These are phyloP conservation scores for Proteles cristata DNA, from an alignment of 2,113 vertebrate species.

Conservation along the genomic window DNA sequence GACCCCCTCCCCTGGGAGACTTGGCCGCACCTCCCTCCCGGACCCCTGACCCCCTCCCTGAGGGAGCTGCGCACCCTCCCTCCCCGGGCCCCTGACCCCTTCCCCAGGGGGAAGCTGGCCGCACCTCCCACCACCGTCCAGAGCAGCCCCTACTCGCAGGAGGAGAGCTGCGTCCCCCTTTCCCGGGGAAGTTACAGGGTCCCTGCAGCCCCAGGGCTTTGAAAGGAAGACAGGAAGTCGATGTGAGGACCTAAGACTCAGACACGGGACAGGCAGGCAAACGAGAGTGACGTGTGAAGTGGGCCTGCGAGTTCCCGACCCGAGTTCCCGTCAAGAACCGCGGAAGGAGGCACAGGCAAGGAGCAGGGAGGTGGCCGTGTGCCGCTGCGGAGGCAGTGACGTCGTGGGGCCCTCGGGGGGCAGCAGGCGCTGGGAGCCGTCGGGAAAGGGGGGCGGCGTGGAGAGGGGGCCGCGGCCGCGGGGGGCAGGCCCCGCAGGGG, in stretches of 20 bases:
- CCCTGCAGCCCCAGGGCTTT: fast-evolving
- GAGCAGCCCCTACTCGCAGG: neutral
- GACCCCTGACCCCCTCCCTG: no score
- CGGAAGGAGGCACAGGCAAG: neutral
- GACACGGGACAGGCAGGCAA: no score
- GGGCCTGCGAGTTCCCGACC: fast-evolving
- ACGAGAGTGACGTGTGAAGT: fast-evolving
- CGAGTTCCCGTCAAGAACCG: neutral
- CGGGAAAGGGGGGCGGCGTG: neutral
- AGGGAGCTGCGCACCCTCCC: no score
- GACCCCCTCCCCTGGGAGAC: no score
- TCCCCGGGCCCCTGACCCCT: fast-evolving
- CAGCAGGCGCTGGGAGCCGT: neutral
- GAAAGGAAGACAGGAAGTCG: neutral
- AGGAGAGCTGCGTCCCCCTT: neutral
- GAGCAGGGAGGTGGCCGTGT: neutral
- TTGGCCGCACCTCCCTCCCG: no score
- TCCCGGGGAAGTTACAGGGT: neutral
- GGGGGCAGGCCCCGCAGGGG: neutral
- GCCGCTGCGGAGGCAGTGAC: fast-evolving
- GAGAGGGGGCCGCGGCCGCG: neutral
- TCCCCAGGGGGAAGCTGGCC: neutral
- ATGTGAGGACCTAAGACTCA: fast-evolving
- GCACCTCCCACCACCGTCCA: no score
- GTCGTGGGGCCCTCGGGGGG: neutral